These are phyloP conservation scores for Lepidochrysops patricia DNA, from an alignment of 2,888 invertebrate genomes.

Conservation along the genomic window DNA sequence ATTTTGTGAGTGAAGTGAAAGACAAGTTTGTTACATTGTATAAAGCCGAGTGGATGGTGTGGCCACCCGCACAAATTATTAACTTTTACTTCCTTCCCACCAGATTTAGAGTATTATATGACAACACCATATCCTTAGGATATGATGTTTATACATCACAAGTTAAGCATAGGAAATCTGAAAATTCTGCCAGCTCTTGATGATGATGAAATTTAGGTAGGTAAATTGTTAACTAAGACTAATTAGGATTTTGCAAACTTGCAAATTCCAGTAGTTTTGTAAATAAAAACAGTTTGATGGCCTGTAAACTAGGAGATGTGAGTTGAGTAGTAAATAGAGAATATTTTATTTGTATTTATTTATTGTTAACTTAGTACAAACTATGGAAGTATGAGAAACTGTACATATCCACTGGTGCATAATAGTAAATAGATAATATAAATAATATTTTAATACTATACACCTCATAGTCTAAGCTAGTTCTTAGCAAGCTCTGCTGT, in stretches of 20 bases:
- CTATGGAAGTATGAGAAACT: neutral
- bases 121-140: conserved; percentile 89
- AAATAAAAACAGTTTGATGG: no score
- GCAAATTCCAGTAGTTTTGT: no score
- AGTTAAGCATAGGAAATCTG: conserved; percentile 77
- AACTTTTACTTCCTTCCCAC: conserved; percentile 93
- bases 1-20: conserved; percentile 80
- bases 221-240: neutral
- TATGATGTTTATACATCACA: conserved; percentile 92
- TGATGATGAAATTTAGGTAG: neutral
- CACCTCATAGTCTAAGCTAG: conserved; percentile 14
- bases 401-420: neutral
- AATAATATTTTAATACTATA: neutral
- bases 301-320: neutral
- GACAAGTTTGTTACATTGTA: conserved; percentile 86
- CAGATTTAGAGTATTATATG: conserved; percentile 90
- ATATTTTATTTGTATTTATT: neutral
- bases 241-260: no score
- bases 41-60: conserved; percentile 92
- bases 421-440: neutral
- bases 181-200: conserved; percentile 23
- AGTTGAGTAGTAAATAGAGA: neutral
- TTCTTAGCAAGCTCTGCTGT: conserved; percentile 10
- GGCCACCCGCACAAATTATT: conserved; percentile 94
- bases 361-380: neutral